Percentiles rank a stretch among this genome's conserved stretches.
Evolutionary conservation across 2,797 vertebrate genomes (phyloP).

Genomic region (Odontamblyopus lacepedii): DNA sequence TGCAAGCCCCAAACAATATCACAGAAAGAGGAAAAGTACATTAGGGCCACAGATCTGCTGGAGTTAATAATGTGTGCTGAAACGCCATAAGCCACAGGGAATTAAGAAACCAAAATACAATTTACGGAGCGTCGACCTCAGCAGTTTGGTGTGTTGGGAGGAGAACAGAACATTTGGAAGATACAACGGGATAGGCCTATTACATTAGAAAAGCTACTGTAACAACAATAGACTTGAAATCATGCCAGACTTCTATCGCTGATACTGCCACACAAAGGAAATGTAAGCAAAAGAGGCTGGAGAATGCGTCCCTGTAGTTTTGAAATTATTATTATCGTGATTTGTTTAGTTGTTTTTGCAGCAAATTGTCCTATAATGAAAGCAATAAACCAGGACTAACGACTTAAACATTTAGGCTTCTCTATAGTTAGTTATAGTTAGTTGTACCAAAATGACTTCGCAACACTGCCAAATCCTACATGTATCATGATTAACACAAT

Average conservation of each 20-base stretch:
- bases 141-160: conserved; percentile 31
- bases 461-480: too few relatives aligned
- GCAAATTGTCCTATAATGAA: too few relatives aligned
- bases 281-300: background rate
- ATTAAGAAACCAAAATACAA: conserved; percentile 19
- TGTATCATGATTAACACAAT: too few relatives aligned
- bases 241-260: background rate
- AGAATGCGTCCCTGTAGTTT: too few relatives aligned
- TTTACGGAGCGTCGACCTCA: background rate
- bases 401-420: too few relatives aligned
- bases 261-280: background rate
- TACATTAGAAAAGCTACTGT: conserved; percentile 28
- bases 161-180: conserved; percentile 30
- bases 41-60: conserved; percentile 24
- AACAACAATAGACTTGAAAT: background rate
- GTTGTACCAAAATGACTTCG: too few relatives aligned
- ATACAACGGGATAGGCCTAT: conserved; percentile 24
- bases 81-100: conserved; percentile 5
- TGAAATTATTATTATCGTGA: too few relatives aligned
- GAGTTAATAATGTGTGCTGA: conserved; percentile 18
- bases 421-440: too few relatives aligned
- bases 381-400: too few relatives aligned
- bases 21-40: conserved; percentile 46
- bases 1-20: conserved; percentile 32
- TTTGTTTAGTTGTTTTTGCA: too few relatives aligned